Evolutionary conservation across 2,888 invertebrate genomes (phyloP).

Genomic region (Psylliodes chrysocephalus): DNA sequence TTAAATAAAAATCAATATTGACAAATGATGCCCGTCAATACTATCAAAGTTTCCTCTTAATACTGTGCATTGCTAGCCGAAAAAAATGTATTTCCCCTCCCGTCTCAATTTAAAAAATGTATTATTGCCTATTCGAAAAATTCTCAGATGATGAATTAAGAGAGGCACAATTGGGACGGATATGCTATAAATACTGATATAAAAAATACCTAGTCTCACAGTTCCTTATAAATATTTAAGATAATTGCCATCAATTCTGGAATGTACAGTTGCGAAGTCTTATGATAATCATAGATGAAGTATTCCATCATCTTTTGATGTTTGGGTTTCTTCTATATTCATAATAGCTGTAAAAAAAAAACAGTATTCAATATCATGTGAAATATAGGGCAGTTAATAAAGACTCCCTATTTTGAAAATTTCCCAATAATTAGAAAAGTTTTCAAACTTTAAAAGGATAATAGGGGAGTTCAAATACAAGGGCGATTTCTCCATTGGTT

Average conservation of each 20-base stretch:
- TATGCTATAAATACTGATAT: slow-evolving; percentile 32
- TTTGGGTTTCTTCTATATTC: slow-evolving; percentile 52
- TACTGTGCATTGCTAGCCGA: background rate
- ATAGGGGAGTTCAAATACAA: too few species aligned
- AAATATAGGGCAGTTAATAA: too few species aligned
- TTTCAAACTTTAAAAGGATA: too few species aligned
- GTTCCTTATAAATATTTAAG: slow-evolving; percentile 25
- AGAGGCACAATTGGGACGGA: slow-evolving; percentile 29
- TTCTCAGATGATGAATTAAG: slow-evolving; percentile 2
- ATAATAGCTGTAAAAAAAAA: slow-evolving; percentile 38
- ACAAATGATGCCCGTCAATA: background rate
- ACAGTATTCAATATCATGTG: too few species aligned
- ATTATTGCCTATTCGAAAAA: slow-evolving; percentile 2
- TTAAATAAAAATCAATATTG: background rate
- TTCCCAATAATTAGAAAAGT: too few species aligned
- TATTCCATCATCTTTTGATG: slow-evolving; percentile 59
- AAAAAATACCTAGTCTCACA: slow-evolving; percentile 37
- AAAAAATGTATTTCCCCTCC: background rate
- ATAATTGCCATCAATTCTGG: slow-evolving; percentile 31
- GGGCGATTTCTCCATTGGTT: too few species aligned
- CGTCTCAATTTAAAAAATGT: background rate
- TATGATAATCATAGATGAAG: slow-evolving; percentile 52
- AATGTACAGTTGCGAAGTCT: slow-evolving; percentile 27
- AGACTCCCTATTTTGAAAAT: too few species aligned
- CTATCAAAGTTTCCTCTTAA: background rate